Base-by-base conservation (phyloP, 2,888 invertebrate species). In the Platynereis dumerilii region DNA sequence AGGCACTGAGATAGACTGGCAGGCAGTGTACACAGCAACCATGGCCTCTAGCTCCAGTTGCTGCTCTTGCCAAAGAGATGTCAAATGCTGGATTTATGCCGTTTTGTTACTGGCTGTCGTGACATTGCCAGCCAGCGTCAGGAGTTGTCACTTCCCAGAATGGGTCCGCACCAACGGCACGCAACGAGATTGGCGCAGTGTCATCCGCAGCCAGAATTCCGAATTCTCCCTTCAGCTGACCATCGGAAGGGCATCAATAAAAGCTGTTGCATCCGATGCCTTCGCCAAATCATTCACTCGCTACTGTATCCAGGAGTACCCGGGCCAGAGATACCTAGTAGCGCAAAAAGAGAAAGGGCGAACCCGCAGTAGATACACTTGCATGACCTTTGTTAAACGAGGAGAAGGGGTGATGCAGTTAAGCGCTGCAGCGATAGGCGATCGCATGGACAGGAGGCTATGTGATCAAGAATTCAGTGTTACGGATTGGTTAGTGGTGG, bases 401-500 rank as follows among this genome's bases (percentile, higher is more conserved):
- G 54, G 62, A 20, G 28, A 45, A 5, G 53, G 57, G 17, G 60
- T 71, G 24, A 48, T 71, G 26, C 71, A 71, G 62, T 20, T 70
- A 10, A 42, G 59, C 22, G 44, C 22, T 26, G 55, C 69, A 1
- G 48, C n/a, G 34, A 28, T 63, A 2, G 29, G 26, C 45, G 39
- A 52, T 12, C 24, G 29, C 10, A 39, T 54, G 55, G 44, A 57
- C 24, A 53, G 59, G 20, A 24, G 20, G 2, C 24, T 67, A 44
- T 70, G 69, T 53, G 28, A 60, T n/a, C 24, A 55, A 24, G 55
- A 55, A 10, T 34, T 34, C 34, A 34, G 34, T 34, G 12, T 34
- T 12, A 60, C 71, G 29, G 52, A 56, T 12, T 69, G 70, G 70
- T 45, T 71, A 17, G 20, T 72, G 24, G 55, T 71, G 22, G 66